These are phyloP conservation scores for Aradus depressus DNA, from an alignment of 2,888 invertebrate species.

Conservation along the genomic window DNA sequence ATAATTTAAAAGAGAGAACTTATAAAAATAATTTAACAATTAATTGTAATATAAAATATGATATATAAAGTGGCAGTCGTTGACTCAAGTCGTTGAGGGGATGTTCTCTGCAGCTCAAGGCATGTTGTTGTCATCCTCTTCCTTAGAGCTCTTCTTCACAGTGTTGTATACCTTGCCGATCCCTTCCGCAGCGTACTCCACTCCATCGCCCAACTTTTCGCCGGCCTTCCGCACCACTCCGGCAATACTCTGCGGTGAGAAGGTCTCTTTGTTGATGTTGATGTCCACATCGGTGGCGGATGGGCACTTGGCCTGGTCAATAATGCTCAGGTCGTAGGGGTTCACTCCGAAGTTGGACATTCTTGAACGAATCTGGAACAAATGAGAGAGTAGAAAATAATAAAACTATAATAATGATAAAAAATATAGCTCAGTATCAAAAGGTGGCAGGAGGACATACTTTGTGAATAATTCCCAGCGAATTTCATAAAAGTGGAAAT, in stretches of 20 bases:
- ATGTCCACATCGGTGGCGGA: constrained; percentile 47
- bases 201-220: constrained; percentile 56
- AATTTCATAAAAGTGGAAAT: background rate
- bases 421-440: background rate
- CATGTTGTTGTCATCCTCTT: constrained; percentile 19
- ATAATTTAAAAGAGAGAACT: too few species aligned
- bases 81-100: too few species aligned
- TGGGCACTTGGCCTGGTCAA: constrained; percentile 55
- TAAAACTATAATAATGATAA: too few species aligned
- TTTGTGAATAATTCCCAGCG: background rate
- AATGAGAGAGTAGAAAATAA: too few species aligned
- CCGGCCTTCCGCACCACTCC: constrained; percentile 49
- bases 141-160: constrained; percentile 34
- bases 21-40: too few species aligned
- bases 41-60: too few species aligned
- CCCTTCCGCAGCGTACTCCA: constrained; percentile 57
- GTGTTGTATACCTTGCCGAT: constrained; percentile 60
- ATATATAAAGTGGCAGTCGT: constrained; percentile 13
- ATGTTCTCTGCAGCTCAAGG: constrained; percentile 13
- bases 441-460: background rate
- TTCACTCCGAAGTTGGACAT: constrained; percentile 56
- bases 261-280: constrained; percentile 63
- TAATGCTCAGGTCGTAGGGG: constrained; percentile 62
- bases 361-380: constrained; percentile 48
- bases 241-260: constrained; percentile 60